Conservation (phyloP, 2,797 vertebrate species). For the Glossophaga mutica region DNA sequence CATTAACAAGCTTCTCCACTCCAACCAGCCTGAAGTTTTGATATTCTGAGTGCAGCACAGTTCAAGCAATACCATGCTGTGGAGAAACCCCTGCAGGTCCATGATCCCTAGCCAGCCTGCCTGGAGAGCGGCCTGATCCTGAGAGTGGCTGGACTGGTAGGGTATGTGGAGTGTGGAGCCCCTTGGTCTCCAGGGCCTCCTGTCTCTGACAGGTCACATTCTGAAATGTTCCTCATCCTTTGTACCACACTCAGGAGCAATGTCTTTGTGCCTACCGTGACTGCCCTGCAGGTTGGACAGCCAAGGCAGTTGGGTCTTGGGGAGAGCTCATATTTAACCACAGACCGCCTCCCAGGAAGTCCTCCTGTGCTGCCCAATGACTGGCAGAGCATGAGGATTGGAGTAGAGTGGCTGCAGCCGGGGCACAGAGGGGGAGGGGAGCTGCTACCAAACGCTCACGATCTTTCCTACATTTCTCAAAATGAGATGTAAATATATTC, state of each 20-base stretch:
- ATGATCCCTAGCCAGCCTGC: slow-evolving; percentile 74
- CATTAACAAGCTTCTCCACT: slow-evolving; percentile 71
- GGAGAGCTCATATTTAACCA: not conserved
- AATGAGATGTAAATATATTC: slow-evolving; percentile 82
- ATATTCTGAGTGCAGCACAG: slow-evolving; percentile 75
- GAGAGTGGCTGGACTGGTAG: not conserved
- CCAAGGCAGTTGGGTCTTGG: not conserved
- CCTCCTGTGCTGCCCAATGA: not conserved
- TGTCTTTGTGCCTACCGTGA: slow-evolving; percentile 16
- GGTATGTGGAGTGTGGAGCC: accelerated
- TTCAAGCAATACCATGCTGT: slow-evolving; percentile 77
- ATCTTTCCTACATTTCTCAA: slow-evolving; percentile 61
- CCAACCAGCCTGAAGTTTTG: slow-evolving; percentile 70
- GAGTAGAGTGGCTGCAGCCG: not conserved
- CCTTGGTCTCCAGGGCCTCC: accelerated
- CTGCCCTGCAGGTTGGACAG: not conserved
- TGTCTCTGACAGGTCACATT: not conserved
- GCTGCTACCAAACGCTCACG: not conserved
- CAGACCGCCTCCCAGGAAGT: not conserved
- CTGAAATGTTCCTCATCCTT: not conserved
- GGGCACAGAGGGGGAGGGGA: not conserved
- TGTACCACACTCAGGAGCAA: not conserved
- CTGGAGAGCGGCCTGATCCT: slow-evolving; percentile 70
- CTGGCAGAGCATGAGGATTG: not conserved
- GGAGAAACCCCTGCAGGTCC: slow-evolving; percentile 84